Percentiles rank a stretch among this genome's conserved stretches.
Evolutionary conservation across 1,140 invertebrate species (phyloP).

Genomic region (Steinernema feltiae): DNA sequence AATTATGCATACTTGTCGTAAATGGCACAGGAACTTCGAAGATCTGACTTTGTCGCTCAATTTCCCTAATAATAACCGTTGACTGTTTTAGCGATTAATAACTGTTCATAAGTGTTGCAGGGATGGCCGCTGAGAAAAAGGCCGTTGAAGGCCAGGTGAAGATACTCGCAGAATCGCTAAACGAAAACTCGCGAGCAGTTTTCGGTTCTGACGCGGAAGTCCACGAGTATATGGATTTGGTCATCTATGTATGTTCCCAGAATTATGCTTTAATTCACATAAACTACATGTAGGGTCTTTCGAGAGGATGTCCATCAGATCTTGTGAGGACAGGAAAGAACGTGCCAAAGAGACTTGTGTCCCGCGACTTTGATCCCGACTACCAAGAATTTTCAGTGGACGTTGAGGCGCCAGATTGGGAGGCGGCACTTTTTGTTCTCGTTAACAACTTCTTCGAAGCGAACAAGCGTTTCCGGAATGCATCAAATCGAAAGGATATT

Average conservation of each 20-base stretch:
- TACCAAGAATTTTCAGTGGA: conserved; percentile 8
- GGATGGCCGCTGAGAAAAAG: not conserved
- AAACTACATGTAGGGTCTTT: not conserved
- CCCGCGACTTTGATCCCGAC: not conserved
- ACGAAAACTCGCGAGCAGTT: not conserved
- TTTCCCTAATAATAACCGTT: not conserved
- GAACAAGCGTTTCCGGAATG: not conserved
- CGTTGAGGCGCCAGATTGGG: not conserved
- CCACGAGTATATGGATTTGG: not conserved
- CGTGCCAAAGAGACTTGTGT: not conserved
- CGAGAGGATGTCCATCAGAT: not conserved
- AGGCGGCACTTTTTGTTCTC: not conserved
- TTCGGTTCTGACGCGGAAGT: not conserved
- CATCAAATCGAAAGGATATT: not conserved
- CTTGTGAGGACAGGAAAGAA: not conserved
- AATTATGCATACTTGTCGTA: too few species aligned
- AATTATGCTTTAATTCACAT: not conserved
- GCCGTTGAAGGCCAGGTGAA: not conserved
- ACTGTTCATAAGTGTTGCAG: too few species aligned
- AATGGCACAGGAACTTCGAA: too few species aligned
- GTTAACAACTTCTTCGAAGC: not conserved
- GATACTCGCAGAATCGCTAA: not conserved
- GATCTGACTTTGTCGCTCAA: too few species aligned
- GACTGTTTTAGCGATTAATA: too few species aligned
- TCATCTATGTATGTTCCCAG: not conserved